These are phyloP conservation scores for Tychaedon coryphoeus DNA, from an alignment of 2,113 vertebrate species.

Conservation along the genomic window DNA sequence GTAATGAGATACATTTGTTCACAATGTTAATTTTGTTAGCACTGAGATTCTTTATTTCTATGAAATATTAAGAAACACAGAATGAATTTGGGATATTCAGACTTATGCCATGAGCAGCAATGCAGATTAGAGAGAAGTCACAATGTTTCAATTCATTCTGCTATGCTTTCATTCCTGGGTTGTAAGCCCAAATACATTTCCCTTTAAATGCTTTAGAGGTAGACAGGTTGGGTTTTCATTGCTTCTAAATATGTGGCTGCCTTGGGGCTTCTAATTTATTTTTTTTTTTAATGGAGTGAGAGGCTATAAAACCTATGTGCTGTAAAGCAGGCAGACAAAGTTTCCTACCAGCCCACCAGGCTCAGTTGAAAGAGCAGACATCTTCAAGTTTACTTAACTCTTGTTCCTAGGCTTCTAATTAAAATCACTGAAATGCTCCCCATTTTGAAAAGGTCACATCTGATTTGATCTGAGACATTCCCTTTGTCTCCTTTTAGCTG, in stretches of 20 bases:
- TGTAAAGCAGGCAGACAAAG: slow-evolving; percentile 47
- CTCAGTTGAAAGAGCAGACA: background rate
- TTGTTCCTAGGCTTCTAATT: slow-evolving; percentile 54
- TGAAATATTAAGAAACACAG: slow-evolving; percentile 33
- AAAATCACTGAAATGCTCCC: slow-evolving; percentile 57
- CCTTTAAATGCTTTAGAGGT: slow-evolving; percentile 57
- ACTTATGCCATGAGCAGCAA: background rate
- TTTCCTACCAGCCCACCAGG: background rate
- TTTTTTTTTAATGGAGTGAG: slow-evolving; percentile 73
- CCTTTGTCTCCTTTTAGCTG: slow-evolving; percentile 26
- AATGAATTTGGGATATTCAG: slow-evolving; percentile 35
- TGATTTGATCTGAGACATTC: slow-evolving; percentile 62
- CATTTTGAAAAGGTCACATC: slow-evolving; percentile 58
- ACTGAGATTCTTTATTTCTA: slow-evolving; percentile 36
- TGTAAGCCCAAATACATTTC: slow-evolving; percentile 31
- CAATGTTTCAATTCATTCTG: slow-evolving; percentile 65
- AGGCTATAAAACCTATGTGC: slow-evolving; percentile 66
- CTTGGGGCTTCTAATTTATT: slow-evolving; percentile 72
- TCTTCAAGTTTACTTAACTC: slow-evolving; percentile 14
- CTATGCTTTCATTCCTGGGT: slow-evolving; percentile 19
- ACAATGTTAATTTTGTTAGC: slow-evolving; percentile 10
- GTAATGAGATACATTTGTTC: background rate
- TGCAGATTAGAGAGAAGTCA: slow-evolving; percentile 43
- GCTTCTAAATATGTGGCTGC: slow-evolving; percentile 62
- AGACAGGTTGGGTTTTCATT: slow-evolving; percentile 70